phyloP scores from a whole-genome alignment of 2,797 vertebrate genomes.

The Mastacembelus armatus region DNA sequence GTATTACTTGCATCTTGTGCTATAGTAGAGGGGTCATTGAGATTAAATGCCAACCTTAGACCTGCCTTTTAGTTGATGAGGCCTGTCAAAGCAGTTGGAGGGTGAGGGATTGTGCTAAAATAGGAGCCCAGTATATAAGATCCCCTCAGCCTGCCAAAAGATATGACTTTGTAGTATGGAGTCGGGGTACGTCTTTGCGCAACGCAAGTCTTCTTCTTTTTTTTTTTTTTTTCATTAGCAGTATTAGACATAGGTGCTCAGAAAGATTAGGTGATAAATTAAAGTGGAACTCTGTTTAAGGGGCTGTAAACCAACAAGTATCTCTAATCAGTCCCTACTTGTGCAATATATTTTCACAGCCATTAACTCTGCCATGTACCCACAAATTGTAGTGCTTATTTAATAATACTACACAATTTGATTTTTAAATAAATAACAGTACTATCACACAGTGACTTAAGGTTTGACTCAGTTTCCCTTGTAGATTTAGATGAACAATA shows the following conservation, averaged over 20 bases:
- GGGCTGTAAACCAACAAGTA: slow-evolving; percentile 44
- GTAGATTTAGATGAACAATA: background rate
- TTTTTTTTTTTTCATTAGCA: too few species aligned
- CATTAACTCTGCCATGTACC: slow-evolving; percentile 3
- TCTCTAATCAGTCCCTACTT: slow-evolving; percentile 15
- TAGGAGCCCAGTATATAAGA: slow-evolving; percentile 27
- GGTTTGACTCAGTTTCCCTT: background rate
- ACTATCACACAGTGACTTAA: too few species aligned
- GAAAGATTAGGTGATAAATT: slow-evolving; percentile 46
- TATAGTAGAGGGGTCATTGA: slow-evolving; percentile 61
- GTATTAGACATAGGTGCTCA: slow-evolving; percentile 10
- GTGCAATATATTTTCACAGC: slow-evolving; percentile 8
- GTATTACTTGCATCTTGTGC: slow-evolving; percentile 51
- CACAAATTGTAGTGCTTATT: background rate
- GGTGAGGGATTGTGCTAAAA: slow-evolving; percentile 40
- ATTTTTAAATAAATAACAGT: too few species aligned
- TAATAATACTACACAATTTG: background rate
- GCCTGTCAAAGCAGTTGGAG: slow-evolving; percentile 48
- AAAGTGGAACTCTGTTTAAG: slow-evolving; percentile 21
- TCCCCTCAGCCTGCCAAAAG: slow-evolving; percentile 13
- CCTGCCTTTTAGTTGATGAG: slow-evolving; percentile 57
- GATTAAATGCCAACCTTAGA: slow-evolving; percentile 62
- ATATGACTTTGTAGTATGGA: slow-evolving; percentile 11
- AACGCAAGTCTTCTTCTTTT: too few species aligned
- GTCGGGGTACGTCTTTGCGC: slow-evolving; percentile 15